Evolutionary conservation across 2,888 invertebrate genomes (phyloP).

Genomic region (Zaprionus bogoriensis): DNA sequence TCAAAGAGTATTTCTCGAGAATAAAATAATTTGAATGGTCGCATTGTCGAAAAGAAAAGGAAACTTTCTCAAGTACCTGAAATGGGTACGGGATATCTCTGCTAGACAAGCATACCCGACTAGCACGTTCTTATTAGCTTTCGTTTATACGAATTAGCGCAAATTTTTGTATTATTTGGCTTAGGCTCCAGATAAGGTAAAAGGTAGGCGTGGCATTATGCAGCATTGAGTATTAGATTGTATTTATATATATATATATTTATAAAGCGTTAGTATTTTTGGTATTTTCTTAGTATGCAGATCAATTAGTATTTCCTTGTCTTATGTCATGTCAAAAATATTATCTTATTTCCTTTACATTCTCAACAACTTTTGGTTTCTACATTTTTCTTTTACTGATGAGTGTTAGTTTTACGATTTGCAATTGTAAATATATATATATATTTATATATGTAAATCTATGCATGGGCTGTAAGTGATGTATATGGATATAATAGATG

Average conservation of each 20-base stretch:
- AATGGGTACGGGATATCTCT: conserved; percentile 7
- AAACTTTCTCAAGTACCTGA: neutral
- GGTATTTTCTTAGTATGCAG: conserved; percentile 37
- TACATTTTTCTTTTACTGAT: conserved; percentile 6
- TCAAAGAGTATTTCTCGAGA: neutral
- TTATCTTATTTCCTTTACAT: conserved; percentile 33
- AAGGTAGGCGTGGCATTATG: conserved; percentile 63
- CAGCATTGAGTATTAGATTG: conserved; percentile 52
- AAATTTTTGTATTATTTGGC: conserved; percentile 15
- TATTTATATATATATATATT: conserved; percentile 20
- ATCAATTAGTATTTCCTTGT: conserved; percentile 26
- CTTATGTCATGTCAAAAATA: conserved; percentile 53
- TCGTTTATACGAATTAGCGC: conserved; percentile 3
- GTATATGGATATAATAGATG: conserved; percentile 25
- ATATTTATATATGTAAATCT: conserved; percentile 2
- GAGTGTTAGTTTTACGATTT: conserved; percentile 9
- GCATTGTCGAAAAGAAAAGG: neutral
- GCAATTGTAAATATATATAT: conserved; percentile 19
- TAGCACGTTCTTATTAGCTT: neutral
- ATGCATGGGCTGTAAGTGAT: conserved; percentile 3
- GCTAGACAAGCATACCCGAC: conserved; percentile 5
- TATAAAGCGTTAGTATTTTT: conserved; percentile 33
- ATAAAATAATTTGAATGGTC: neutral
- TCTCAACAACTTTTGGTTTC: conserved; percentile 33
- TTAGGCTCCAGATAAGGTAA: conserved; percentile 59